Conservation (phyloP, 2,888 invertebrate genomes). For the Yponomeuta cagnagella region DNA sequence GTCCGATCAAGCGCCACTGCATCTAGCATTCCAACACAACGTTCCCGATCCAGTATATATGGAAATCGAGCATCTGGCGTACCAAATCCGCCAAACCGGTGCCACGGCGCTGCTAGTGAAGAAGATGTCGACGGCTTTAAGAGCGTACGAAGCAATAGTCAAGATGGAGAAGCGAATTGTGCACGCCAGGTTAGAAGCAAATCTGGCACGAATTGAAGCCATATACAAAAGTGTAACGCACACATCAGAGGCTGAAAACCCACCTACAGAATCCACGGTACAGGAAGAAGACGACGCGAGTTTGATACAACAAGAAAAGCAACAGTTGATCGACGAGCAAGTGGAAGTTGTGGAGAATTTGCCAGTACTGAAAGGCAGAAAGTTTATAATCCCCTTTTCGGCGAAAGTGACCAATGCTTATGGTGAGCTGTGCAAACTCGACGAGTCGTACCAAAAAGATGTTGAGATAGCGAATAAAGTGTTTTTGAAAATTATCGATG, state of each 20-base stretch:
- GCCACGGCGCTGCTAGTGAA: background rate
- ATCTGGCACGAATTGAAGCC: background rate
- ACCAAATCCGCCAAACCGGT: background rate
- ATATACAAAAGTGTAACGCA: background rate
- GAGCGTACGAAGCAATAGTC: slow-evolving; percentile 1
- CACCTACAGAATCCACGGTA: background rate
- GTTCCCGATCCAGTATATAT: background rate
- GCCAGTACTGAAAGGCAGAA: background rate
- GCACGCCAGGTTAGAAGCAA: background rate
- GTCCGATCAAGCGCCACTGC: background rate
- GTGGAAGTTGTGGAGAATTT: background rate
- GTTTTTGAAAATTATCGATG: background rate
- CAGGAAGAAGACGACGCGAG: background rate
- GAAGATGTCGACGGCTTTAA: background rate
- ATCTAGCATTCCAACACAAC: background rate
- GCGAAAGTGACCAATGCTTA: background rate
- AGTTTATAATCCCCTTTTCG: slow-evolving; percentile 2
- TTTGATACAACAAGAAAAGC: background rate
- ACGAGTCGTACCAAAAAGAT: background rate
- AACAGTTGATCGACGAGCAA: background rate
- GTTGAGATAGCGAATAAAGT: background rate
- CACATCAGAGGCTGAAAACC: background rate
- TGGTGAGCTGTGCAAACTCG: background rate
- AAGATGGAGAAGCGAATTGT: background rate
- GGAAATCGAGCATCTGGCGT: background rate